These are phyloP conservation scores for Neosilurus mollespiculum DNA, from an alignment of 2,797 vertebrate genomes.

Conservation along the genomic window DNA sequence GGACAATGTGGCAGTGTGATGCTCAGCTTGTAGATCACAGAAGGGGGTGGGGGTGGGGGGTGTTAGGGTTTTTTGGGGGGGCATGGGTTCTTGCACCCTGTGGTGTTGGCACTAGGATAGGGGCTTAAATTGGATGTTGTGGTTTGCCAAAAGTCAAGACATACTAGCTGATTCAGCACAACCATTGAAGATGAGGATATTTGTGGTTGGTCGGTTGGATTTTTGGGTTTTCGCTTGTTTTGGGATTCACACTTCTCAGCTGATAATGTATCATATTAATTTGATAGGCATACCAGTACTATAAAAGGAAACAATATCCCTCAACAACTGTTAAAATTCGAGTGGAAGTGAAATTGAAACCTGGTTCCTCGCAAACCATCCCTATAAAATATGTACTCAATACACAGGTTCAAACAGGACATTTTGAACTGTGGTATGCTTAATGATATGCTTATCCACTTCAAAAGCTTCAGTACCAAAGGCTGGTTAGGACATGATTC, in stretches of 20 bases:
- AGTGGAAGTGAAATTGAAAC: not conserved
- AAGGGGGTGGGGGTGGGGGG: slow-evolving; percentile 19
- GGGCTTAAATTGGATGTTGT: slow-evolving; percentile 20
- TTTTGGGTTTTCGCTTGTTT: not conserved
- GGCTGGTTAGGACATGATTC: slow-evolving; percentile 43
- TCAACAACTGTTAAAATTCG: slow-evolving; percentile 9
- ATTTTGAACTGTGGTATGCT: slow-evolving; percentile 33
- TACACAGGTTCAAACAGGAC: slow-evolving; percentile 38
- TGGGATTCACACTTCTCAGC: not conserved
- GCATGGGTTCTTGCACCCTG: slow-evolving; percentile 19
- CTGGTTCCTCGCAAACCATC: not conserved
- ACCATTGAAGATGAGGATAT: not conserved
- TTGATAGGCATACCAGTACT: not conserved
- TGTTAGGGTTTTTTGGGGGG: not conserved
- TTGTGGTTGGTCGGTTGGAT: not conserved
- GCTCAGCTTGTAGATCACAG: slow-evolving; percentile 44
- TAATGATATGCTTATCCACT: slow-evolving; percentile 44
- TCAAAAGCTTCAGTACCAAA: slow-evolving; percentile 37
- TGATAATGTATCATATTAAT: not conserved
- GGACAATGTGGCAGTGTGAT: slow-evolving; percentile 64
- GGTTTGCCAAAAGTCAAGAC: not conserved
- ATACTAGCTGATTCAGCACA: slow-evolving; percentile 17
- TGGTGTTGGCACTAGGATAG: slow-evolving; percentile 33
- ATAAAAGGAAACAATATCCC: not conserved
- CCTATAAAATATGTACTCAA: not conserved